phyloP scores from a whole-genome alignment of 2,113 vertebrate species.

The Atherinomorus stipes region DNA sequence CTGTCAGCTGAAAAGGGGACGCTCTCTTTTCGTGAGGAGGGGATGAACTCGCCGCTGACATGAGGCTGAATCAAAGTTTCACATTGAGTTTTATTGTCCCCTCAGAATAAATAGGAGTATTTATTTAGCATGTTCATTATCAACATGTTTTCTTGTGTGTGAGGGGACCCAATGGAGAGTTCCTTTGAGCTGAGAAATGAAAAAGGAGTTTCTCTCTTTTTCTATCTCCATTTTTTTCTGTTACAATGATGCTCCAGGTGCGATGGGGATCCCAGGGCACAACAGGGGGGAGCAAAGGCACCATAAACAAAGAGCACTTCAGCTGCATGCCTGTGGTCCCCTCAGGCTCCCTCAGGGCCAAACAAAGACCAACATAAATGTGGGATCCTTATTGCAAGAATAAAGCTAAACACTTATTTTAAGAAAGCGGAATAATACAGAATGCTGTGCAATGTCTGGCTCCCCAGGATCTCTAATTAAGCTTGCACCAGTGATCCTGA shows the following conservation, averaged over 20 bases:
- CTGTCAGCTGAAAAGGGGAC: constrained; percentile 81
- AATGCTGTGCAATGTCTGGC: constrained; percentile 81
- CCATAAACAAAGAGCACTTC: constrained; percentile 86
- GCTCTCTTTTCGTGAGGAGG: constrained; percentile 64
- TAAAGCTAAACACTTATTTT: constrained; percentile 90
- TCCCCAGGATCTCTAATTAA: constrained; percentile 86
- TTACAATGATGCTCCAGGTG: constrained; percentile 90
- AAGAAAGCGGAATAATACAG: constrained; percentile 84
- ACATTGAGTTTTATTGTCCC: constrained; percentile 81
- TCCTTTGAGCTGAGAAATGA: constrained; percentile 81
- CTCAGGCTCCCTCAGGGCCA: constrained; percentile 79
- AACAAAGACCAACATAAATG: constrained; percentile 88
- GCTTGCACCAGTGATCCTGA: constrained; percentile 83
- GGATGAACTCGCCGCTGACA: constrained; percentile 71
- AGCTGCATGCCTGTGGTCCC: constrained; percentile 85
- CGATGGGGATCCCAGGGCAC: constrained; percentile 81
- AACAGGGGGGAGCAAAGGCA: constrained; percentile 80
- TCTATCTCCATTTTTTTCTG: constrained; percentile 84
- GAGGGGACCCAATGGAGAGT: constrained; percentile 80
- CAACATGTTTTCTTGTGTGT: constrained; percentile 83
- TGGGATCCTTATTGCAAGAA: constrained; percentile 89
- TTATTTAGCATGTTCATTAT: constrained; percentile 87
- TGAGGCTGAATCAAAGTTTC: constrained; percentile 82
- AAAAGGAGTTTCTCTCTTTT: constrained; percentile 76
- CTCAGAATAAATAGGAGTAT: constrained; percentile 80